A percentile compares a stretch with the other conserved stretches of the same genome.
Evolutionary conservation across 2,888 invertebrate species (phyloP).

Genomic region (Coenonympha arcania): DNA sequence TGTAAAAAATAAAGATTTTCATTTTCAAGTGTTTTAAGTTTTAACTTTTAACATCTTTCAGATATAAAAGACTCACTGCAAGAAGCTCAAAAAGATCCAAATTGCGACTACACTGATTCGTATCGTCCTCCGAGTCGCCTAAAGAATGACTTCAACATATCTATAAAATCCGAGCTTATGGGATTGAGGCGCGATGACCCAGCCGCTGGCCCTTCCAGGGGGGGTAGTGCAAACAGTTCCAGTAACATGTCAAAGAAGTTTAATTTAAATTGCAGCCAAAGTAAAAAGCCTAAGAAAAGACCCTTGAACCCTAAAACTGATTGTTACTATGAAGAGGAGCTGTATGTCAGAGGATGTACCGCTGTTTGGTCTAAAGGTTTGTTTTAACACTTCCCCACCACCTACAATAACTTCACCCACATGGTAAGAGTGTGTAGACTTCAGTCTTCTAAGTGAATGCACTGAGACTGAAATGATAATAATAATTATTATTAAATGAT

Average conservation of each 20-base stretch:
- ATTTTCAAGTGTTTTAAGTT: no score
- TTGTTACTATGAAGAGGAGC: conserved; percentile 83
- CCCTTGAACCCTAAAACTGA: conserved; percentile 59
- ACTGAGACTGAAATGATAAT: no score
- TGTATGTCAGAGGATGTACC: conserved; percentile 88
- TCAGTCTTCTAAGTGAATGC: no score
- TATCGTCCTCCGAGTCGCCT: conserved; percentile 58
- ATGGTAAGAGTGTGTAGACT: no score
- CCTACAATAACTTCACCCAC: no score
- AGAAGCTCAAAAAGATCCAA: conserved; percentile 45
- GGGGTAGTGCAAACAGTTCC: conserved; percentile 61
- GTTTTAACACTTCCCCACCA: no score
- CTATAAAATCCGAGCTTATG: conserved; percentile 59
- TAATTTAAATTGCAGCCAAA: conserved; percentile 42
- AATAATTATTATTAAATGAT: no score
- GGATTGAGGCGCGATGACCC: conserved; percentile 49
- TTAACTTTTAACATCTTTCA: conserved; percentile 30
- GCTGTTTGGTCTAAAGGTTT: conserved; percentile 85
- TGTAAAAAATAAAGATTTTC: no score
- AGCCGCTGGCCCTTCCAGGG: conserved; percentile 49
- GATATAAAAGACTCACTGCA: conserved; percentile 48
- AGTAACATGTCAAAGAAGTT: conserved; percentile 67
- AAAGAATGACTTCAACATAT: conserved; percentile 64
- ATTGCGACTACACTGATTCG: conserved; percentile 56
- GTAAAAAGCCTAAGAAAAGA: conserved; percentile 36